Conservation (phyloP, 2,888 invertebrate species). For the Micropterix aruncella region DNA sequence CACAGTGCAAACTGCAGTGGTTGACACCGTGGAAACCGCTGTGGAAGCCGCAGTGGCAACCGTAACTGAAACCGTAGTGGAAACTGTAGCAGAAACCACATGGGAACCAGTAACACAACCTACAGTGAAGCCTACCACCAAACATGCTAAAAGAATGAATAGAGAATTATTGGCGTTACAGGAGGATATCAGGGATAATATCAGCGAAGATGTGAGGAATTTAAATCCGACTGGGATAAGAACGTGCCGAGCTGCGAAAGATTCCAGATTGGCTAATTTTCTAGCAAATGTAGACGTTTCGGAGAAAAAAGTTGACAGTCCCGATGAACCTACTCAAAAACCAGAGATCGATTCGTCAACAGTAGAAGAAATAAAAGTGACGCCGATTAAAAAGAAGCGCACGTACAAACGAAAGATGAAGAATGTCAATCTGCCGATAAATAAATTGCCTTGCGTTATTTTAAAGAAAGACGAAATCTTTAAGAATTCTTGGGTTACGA, state of each 20-base stretch:
- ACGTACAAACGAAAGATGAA: too few species aligned
- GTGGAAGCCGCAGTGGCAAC: too few species aligned
- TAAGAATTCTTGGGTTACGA: constrained; percentile 12
- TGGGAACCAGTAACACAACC: too few species aligned
- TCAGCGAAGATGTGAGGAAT: constrained; percentile 42
- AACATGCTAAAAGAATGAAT: constrained; percentile 13
- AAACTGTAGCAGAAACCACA: too few species aligned
- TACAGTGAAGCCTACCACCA: too few species aligned
- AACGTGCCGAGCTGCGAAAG: constrained; percentile 44
- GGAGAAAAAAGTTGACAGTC: constrained; percentile 7
- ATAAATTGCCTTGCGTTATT: background rate
- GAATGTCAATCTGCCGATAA: too few species aligned
- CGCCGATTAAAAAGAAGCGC: background rate
- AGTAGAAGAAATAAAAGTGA: background rate
- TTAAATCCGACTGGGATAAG: constrained; percentile 45
- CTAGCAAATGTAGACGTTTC: constrained; percentile 24
- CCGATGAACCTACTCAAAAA: too few species aligned
- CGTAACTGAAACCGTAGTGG: too few species aligned
- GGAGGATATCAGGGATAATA: constrained; percentile 54
- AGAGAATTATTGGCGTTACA: constrained; percentile 49
- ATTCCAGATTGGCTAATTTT: background rate
- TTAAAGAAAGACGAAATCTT: constrained; percentile 11
- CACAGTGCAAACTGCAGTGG: too few species aligned
- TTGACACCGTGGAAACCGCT: too few species aligned
- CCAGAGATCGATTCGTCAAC: too few species aligned